Evolutionary conservation across 2,113 vertebrate species (phyloP).

Genomic region (Corvus moneduloides): DNA sequence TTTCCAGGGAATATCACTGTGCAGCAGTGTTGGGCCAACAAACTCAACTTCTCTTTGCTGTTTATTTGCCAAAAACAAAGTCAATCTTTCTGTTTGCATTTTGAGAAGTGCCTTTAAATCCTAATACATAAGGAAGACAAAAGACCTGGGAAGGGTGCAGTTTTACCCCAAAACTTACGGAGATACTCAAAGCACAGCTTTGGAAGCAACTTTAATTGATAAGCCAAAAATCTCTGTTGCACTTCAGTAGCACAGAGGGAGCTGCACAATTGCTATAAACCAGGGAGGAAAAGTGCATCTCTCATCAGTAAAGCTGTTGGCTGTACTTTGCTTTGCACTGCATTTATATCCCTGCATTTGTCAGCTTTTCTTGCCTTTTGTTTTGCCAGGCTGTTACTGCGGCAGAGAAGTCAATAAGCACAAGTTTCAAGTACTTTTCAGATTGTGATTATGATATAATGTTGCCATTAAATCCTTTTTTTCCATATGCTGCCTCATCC

Average conservation of each 20-base stretch:
- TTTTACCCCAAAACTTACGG: neutral
- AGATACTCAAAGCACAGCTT: neutral
- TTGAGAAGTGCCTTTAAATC: neutral
- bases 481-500: neutral
- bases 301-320: neutral
- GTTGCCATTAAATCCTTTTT: neutral
- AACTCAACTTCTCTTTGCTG: neutral
- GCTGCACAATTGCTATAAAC: neutral
- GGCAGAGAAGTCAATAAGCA: neutral
- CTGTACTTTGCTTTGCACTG: neutral
- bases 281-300: neutral
- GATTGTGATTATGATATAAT: neutral
- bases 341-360: neutral
- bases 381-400: neutral
- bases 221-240: neutral
- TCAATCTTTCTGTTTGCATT: neutral
- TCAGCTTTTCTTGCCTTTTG: neutral
- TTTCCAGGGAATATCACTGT: neutral
- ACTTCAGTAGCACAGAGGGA: neutral
- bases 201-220: neutral
- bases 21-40: neutral
- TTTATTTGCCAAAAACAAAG: neutral
- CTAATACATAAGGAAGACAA: neutral
- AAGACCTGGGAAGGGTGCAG: neutral
- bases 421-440: neutral